These are phyloP conservation scores for Cranoglanis bouderius DNA, from an alignment of 2,113 vertebrate species.

Conservation along the genomic window DNA sequence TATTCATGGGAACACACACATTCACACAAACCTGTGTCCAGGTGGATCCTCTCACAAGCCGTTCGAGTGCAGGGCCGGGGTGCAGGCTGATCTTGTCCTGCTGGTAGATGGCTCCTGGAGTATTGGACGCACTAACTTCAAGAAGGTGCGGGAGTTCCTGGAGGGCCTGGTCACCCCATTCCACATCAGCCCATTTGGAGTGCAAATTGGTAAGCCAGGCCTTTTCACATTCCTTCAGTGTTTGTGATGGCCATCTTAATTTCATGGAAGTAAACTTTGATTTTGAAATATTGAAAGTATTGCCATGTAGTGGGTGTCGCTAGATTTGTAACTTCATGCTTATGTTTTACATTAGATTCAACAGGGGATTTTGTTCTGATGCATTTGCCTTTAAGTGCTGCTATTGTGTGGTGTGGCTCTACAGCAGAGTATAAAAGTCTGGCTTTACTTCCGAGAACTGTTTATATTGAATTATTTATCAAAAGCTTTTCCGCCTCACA, in stretches of 20 bases:
- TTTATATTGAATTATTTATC: background rate
- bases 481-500: background rate
- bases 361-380: background rate
- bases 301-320: background rate
- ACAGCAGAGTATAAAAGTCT: background rate
- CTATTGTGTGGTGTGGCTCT: too few species aligned
- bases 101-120: slow-evolving; percentile 96
- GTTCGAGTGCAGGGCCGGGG: slow-evolving; percentile 75
- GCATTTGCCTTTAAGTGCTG: background rate
- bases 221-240: background rate
- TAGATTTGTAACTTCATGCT: background rate
- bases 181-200: slow-evolving; percentile 76
- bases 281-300: background rate
- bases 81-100: slow-evolving; percentile 76
- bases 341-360: background rate
- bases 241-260: background rate
- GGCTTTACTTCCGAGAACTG: background rate
- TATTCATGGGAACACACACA: background rate
- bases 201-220: slow-evolving; percentile 81
- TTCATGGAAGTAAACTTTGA: background rate
- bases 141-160: slow-evolving; percentile 86
- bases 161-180: slow-evolving; percentile 84
- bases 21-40: slow-evolving; percentile 33
- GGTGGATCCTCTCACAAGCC: slow-evolving; percentile 64
- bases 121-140: slow-evolving; percentile 88